A percentile compares a stretch with the other conserved stretches of the same genome.
Evolutionary conservation across 1,140 invertebrate genomes (phyloP).

Genomic region (Vollenhovia emeryi): DNA sequence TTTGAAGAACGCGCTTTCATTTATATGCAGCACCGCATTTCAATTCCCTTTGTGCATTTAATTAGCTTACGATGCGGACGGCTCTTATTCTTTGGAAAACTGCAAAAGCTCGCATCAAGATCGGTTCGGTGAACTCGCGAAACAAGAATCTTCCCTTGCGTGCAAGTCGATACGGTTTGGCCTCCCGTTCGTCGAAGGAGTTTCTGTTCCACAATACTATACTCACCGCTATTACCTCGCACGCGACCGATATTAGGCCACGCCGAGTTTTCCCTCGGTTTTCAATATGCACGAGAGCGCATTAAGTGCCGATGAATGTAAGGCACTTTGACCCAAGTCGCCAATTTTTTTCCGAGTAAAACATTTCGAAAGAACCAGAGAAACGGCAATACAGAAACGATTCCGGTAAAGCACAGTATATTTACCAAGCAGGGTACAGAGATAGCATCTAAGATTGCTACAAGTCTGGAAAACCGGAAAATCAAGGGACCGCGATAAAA

Average conservation of each 20-base stretch:
- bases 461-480: slow-evolving; percentile 30
- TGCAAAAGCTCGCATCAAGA: not conserved
- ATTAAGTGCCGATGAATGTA: slow-evolving; percentile 32
- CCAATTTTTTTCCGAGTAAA: not conserved
- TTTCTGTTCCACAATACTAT: slow-evolving; percentile 8
- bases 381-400: not conserved
- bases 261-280: slow-evolving; percentile 17
- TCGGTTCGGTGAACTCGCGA: slow-evolving; percentile 12
- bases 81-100: not conserved
- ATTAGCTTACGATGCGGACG: not conserved
- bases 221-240: slow-evolving; percentile 27
- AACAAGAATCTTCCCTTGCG: slow-evolving; percentile 26
- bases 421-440: slow-evolving; percentile 1
- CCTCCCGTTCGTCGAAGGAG: not conserved
- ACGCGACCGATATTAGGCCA: slow-evolving; percentile 55
- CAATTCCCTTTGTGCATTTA: slow-evolving; percentile 12
- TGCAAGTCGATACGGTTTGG: slow-evolving; percentile 5
- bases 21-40: not conserved
- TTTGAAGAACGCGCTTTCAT: not conserved
- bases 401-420: slow-evolving; percentile 25
- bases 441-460: slow-evolving; percentile 34
- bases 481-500: slow-evolving; percentile 32
- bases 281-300: slow-evolving; percentile 54
- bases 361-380: not conserved
- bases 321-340: slow-evolving; percentile 5